Base-by-base conservation (phyloP, 1,140 invertebrate species). In the Drosophila dunni region DNA sequence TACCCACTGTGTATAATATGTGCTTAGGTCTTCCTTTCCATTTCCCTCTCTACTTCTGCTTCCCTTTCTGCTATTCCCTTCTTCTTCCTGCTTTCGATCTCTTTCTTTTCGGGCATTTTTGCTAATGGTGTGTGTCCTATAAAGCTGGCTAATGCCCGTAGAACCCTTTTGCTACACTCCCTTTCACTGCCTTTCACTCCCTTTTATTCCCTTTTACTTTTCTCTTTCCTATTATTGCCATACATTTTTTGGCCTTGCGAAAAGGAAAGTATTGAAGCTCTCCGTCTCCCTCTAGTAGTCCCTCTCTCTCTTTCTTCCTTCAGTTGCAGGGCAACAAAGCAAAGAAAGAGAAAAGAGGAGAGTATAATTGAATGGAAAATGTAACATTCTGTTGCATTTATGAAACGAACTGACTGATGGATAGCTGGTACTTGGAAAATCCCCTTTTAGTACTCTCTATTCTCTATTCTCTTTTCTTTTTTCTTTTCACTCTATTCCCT, bases 71-170 rank as follows among this genome's bases (percentile, higher is more conserved):
- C n/a, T 29, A 29, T 29, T 29, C 24, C 50, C 13, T 53, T n/a
- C 38, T 29, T 20, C 15, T 53, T 24, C 46, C 20, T 13, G 10
- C 33, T 15, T 33, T 36, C 1, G 17, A 5, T 15, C 11, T 33
- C 42, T 2, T 17, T 17, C 10, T 20, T 1, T 54, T 10, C 15
- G 13, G 68, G 46, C 61, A 65, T 62, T 40, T 73, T 53, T 68
- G 53, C 62, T 76, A 76, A 76, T 76, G 73, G 73, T 76, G 74
- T 76, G 69, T 76, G 42, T 63, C 69, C 69, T 66, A 76, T 76
- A 76, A 76, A 61, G 69, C 74, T 54, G 74, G 57, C 74, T 76
- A 73, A 76, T 76, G 68, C 69, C 62, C 50, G 33, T 62, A 61
- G 74, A 76, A 67, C 61, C 69, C 74, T 66, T 73, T 73, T 67